These are phyloP conservation scores for rat (Rattus norvegicus) DNA, from an alignment of 2,113 vertebrate genomes.

Conservation along the genomic window GRCr8 NC_086026.1:107053501-107054000, in stretches of 20 bases:
- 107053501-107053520: not conserved
- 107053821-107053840: not conserved
- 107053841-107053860: too few species aligned
- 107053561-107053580: not conserved
- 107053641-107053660: not conserved
- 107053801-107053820: not conserved
- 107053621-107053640: not conserved
- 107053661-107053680: not conserved
- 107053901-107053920: not conserved
- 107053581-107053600: not conserved
- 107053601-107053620: not conserved
- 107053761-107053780: not conserved
- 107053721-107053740: not conserved
- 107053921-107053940: not conserved
- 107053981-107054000: not conserved
- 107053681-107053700: not conserved
- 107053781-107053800: not conserved
- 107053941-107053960: not conserved
- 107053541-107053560: not conserved
- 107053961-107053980: not conserved
- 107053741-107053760: slow-evolving; percentile 20
- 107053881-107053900: not conserved
- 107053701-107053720: not conserved
- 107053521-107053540: not conserved
- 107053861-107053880: too few species aligned